Percentiles rank a stretch among this genome's conserved stretches.
Conservation (phyloP, 2,113 vertebrate genomes). For the Alethe castanea region DNA sequence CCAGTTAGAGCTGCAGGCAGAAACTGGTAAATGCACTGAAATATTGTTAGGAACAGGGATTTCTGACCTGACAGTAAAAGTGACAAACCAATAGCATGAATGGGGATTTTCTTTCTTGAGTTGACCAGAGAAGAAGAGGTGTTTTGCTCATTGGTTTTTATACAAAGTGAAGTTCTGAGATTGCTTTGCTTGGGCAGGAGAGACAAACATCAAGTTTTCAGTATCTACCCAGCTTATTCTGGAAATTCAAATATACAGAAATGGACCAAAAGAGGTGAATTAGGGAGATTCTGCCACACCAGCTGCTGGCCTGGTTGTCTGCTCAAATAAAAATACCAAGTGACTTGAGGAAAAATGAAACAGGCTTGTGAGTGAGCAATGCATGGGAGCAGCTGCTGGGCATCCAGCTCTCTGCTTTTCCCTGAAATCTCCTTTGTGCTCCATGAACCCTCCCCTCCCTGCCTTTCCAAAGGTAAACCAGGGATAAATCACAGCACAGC, state of each 20-base stretch:
- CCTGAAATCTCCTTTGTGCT: not conserved
- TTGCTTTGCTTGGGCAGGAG: not conserved
- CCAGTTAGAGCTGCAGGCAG: not conserved
- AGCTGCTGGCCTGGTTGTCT: not conserved
- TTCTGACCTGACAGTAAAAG: not conserved
- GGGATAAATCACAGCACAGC: not conserved
- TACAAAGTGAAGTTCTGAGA: not conserved
- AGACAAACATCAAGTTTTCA: not conserved
- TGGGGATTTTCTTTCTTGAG: not conserved
- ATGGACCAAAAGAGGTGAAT: not conserved
- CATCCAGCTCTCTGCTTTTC: rapidly evolving
- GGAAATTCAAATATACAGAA: not conserved
- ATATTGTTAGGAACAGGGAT: not conserved
- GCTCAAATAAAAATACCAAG: not conserved
- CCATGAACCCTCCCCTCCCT: not conserved
- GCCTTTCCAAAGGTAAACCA: not conserved
- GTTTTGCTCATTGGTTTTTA: not conserved
- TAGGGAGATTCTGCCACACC: not conserved
- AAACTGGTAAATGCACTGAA: not conserved
- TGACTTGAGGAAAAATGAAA: not conserved
- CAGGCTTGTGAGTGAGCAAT: rapidly evolving
- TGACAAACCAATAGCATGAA: not conserved
- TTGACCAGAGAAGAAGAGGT: not conserved
- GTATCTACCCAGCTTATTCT: rapidly evolving
- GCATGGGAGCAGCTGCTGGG: not conserved